These are phyloP conservation scores for Streptopelia turtur DNA, from an alignment of 2,797 vertebrate genomes.

Conservation along the genomic window DNA sequence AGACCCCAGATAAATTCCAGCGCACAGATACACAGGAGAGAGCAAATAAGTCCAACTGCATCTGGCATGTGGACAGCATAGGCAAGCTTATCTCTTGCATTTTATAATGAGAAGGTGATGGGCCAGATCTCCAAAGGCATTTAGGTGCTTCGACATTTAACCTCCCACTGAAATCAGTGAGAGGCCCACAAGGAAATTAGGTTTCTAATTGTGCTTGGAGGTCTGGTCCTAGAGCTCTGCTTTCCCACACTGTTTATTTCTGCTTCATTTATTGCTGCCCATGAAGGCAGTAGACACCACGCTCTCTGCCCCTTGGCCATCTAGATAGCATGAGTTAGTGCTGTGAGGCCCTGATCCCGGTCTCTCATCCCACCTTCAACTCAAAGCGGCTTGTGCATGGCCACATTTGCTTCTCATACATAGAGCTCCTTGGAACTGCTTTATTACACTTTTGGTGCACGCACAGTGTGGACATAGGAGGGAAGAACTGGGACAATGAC, in stretches of 20 bases:
- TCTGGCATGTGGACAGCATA: slow-evolving; percentile 42
- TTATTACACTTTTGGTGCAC: background rate
- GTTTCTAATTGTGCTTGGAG: slow-evolving; percentile 27
- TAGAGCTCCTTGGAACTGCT: background rate
- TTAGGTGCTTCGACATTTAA: slow-evolving; percentile 65
- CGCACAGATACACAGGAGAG: background rate
- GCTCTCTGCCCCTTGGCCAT: background rate
- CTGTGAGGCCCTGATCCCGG: background rate
- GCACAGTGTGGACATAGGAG: background rate
- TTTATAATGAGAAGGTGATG: slow-evolving; percentile 60
- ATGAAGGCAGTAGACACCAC: background rate
- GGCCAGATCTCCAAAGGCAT: slow-evolving; percentile 64
- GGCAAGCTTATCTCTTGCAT: slow-evolving; percentile 54
- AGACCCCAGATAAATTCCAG: slow-evolving; percentile 43
- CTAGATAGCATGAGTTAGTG: background rate
- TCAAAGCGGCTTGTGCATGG: background rate
- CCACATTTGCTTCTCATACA: accelerated
- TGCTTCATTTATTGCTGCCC: slow-evolving; percentile 13
- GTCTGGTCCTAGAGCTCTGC: slow-evolving; percentile 44
- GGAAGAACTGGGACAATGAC: background rate
- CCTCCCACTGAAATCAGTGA: slow-evolving; percentile 12
- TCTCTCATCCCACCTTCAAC: background rate
- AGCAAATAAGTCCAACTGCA: background rate
- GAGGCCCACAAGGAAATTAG: slow-evolving; percentile 44
- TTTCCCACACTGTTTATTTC: slow-evolving; percentile 36